A percentile compares a stretch with the other conserved stretches of the same genome.
These are phyloP conservation scores for Loris lydekkerianus DNA, from an alignment of 2,797 vertebrate genomes.

Conservation along the genomic window DNA sequence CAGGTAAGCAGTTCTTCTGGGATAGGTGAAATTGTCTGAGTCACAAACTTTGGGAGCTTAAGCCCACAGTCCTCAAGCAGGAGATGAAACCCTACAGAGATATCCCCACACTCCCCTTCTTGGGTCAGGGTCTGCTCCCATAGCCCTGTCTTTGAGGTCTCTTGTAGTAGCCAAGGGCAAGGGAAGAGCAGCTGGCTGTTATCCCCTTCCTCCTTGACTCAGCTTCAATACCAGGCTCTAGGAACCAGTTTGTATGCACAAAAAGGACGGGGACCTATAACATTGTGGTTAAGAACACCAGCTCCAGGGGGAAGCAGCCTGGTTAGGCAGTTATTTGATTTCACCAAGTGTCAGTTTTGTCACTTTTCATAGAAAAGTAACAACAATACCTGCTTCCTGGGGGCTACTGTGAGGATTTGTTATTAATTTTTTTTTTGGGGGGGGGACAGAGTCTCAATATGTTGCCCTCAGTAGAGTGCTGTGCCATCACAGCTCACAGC, in stretches of 20 bases:
- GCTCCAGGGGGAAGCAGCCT: not conserved
- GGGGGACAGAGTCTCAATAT: too few relatives aligned
- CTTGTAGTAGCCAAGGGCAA: not conserved
- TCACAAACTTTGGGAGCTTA: conserved; percentile 52
- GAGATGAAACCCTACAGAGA: not conserved
- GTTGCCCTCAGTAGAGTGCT: too few relatives aligned
- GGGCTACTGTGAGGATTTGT: not conserved
- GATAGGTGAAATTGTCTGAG: not conserved
- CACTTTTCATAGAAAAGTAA: not conserved
- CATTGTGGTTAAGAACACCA: not conserved
- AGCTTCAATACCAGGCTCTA: conserved; percentile 15
- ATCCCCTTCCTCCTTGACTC: not conserved
- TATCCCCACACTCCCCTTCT: not conserved
- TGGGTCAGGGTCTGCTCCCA: not conserved
- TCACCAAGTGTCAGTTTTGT: conserved; percentile 8
- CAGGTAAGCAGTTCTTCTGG: conserved; percentile 54
- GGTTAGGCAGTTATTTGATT: conserved; percentile 2
- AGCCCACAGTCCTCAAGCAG: not conserved
- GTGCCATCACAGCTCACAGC: too few relatives aligned
- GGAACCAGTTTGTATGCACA: not conserved
- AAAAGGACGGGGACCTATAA: not conserved
- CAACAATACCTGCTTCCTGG: not conserved
- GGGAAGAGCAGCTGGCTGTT: not conserved
- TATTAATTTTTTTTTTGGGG: not conserved
- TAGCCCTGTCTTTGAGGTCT: not conserved